Evolutionary conservation across 2,888 invertebrate genomes (phyloP).

Genomic region (Schrankia costaestrigalis): DNA sequence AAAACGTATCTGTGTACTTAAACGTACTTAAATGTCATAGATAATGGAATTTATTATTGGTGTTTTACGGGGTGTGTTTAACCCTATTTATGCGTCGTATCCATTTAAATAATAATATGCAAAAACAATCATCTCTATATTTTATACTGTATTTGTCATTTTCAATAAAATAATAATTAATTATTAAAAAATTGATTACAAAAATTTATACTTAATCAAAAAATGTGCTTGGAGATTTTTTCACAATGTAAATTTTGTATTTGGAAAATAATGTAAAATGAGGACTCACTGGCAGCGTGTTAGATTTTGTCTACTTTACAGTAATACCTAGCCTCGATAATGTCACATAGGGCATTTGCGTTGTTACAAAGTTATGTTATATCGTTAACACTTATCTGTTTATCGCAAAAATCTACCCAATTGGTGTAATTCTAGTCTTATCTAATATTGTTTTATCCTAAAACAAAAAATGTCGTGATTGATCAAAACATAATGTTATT

Average conservation of each 20-base stretch:
- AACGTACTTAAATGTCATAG: conserved; percentile 69
- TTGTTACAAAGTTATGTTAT: conserved; percentile 48
- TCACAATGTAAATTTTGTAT: neutral
- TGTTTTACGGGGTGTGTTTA: conserved; percentile 51
- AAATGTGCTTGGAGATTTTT: no score
- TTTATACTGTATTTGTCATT: conserved; percentile 1
- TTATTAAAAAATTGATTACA: neutral
- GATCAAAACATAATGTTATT: conserved; percentile 20
- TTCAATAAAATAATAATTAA: conserved; percentile 4
- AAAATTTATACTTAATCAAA: neutral
- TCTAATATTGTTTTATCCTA: conserved; percentile 44
- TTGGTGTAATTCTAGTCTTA: conserved; percentile 76
- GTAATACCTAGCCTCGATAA: conserved; percentile 60
- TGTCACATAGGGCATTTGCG: conserved; percentile 71
- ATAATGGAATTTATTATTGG: conserved; percentile 61
- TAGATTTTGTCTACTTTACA: conserved; percentile 51
- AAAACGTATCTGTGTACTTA: conserved; percentile 65
- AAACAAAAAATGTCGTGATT: conserved; percentile 32
- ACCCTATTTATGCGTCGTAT: conserved; percentile 55
- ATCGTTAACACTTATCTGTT: conserved; percentile 27
- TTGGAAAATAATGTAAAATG: no score
- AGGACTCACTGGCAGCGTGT: conserved; percentile 60
- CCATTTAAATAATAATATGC: conserved; percentile 50
- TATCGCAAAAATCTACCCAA: conserved; percentile 39
- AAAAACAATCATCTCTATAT: conserved; percentile 4